Conservation (phyloP, 1,140 invertebrate genomes). For the Thereuonema tuberculata region DNA sequence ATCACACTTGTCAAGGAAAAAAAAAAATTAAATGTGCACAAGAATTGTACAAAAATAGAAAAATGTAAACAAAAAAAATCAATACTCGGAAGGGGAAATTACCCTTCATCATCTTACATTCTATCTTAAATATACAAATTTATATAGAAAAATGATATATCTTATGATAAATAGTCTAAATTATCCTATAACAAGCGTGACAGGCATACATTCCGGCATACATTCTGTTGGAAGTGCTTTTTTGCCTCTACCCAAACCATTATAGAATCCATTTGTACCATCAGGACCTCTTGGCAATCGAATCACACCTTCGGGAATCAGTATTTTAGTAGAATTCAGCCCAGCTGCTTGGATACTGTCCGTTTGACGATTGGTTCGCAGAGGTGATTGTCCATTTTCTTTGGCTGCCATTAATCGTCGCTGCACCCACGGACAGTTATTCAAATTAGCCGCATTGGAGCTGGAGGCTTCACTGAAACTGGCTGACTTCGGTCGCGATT, state of each 20-base stretch:
- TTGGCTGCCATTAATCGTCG: slow-evolving; percentile 30
- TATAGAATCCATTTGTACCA: slow-evolving; percentile 57
- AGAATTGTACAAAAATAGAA: no score
- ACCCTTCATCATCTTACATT: no score
- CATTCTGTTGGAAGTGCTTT: no score
- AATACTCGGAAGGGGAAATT: no score
- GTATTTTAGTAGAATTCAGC: slow-evolving; percentile 18
- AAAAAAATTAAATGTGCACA: no score
- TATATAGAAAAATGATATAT: no score
- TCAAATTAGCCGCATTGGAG: background rate
- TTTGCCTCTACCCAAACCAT: slow-evolving; percentile 7
- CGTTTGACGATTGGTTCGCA: slow-evolving; percentile 16
- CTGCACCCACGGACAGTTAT: slow-evolving; percentile 37
- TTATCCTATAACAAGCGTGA: no score
- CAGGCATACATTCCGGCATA: no score
- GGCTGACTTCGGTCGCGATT: slow-evolving; percentile 20
- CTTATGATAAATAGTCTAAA: no score
- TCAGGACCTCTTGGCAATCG: slow-evolving; percentile 68
- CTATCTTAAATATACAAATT: no score
- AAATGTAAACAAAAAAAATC: no score
- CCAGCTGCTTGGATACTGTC: background rate
- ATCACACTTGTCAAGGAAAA: no score
- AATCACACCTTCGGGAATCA: slow-evolving; percentile 47
- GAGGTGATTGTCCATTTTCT: slow-evolving; percentile 29
- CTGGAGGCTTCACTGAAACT: slow-evolving; percentile 18